phyloP scores from a whole-genome alignment of 2,113 vertebrate species.

The Pelecanus crispus region DNA sequence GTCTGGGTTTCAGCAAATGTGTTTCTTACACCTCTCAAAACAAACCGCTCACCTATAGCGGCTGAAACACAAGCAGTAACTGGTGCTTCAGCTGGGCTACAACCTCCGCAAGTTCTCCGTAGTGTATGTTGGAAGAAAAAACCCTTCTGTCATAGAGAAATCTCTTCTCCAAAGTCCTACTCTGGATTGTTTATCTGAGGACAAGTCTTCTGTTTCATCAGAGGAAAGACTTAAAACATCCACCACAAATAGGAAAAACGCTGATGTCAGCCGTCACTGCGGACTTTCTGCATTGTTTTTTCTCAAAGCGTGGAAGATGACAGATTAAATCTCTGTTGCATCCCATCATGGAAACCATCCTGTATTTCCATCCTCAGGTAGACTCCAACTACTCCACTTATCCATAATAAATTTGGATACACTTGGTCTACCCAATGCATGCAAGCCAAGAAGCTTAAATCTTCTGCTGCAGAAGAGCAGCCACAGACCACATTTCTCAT shows the following conservation, averaged over 20 bases:
- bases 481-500: not conserved
- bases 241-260: not conserved
- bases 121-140: not conserved
- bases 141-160: not conserved
- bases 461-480: not conserved
- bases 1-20: not conserved
- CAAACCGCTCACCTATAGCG: not conserved
- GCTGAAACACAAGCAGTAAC: not conserved
- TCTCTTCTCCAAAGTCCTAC: not conserved
- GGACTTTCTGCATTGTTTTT: not conserved
- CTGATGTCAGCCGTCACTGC: accelerated
- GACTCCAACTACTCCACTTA: not conserved
- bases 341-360: not conserved
- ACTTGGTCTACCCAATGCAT: not conserved
- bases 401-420: not conserved
- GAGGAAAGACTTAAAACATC: not conserved
- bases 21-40: not conserved
- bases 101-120: not conserved
- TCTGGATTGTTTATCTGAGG: not conserved
- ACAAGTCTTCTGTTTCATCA: not conserved
- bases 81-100: not conserved
- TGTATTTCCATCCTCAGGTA: not conserved
- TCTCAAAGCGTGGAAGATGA: not conserved
- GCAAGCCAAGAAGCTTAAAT: not conserved
- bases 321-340: not conserved